These are phyloP conservation scores for Chymomyza costata DNA, from an alignment of 1,140 invertebrate species.

Conservation along the genomic window DNA sequence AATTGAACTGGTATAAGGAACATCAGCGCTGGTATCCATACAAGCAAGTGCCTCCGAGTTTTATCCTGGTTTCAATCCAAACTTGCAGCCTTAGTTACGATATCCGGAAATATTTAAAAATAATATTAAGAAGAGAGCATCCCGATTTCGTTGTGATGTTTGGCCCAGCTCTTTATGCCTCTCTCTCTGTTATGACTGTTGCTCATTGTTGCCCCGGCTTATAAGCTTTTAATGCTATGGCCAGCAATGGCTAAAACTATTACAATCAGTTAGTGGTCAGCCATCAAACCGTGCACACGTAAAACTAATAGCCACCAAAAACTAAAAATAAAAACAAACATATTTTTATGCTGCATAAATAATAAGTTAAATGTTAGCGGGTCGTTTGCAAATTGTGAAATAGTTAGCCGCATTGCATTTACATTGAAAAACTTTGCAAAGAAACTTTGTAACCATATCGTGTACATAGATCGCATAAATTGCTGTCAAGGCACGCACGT, in stretches of 20 bases:
- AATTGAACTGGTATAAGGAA: too few relatives aligned
- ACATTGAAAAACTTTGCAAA: conserved; percentile 35
- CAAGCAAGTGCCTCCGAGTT: too few relatives aligned
- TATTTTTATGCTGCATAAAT: conserved; percentile 19
- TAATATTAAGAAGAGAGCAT: too few relatives aligned
- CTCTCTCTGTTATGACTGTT: conserved; percentile 11
- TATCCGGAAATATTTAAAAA: too few relatives aligned
- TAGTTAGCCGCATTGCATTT: conserved; percentile 6
- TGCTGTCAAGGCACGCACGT: too few relatives aligned
- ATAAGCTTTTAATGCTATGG: conserved; percentile 24
- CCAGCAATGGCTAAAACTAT: conserved; percentile 15
- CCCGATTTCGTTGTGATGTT: background rate
- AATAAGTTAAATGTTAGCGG: too few relatives aligned
- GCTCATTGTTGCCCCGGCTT: conserved; percentile 10
- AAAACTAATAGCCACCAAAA: conserved; percentile 35
- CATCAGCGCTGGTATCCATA: too few relatives aligned
- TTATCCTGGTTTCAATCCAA: too few relatives aligned
- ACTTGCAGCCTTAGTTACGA: too few relatives aligned
- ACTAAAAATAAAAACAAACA: conserved; percentile 16
- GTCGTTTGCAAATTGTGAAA: conserved; percentile 48
- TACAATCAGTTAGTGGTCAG: conserved; percentile 51
- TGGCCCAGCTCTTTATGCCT: conserved; percentile 1
- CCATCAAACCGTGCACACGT: conserved; percentile 58
- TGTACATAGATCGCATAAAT: too few relatives aligned
- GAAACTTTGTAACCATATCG: background rate